Conservation (phyloP, 2,113 vertebrate species). For the Echinops telfairi region DNA sequence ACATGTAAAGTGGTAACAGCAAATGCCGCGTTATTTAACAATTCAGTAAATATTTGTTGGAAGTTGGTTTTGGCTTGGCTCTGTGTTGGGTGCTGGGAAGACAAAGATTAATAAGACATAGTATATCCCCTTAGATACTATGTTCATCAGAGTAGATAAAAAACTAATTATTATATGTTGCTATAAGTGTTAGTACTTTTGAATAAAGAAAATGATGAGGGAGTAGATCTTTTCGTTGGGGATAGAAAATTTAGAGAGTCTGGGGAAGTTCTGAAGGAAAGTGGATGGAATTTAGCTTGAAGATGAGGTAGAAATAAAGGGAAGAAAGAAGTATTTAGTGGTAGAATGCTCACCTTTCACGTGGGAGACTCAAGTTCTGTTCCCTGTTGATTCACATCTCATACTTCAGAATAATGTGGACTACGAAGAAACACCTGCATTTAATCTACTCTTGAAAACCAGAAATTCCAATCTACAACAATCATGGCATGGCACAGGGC, state of each 20-base stretch:
- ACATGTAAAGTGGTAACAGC: slow-evolving; percentile 40
- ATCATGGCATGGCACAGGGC: not conserved
- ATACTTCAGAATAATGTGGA: not conserved
- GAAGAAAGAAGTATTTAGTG: not conserved
- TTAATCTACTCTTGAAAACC: not conserved
- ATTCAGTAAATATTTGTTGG: slow-evolving; percentile 67
- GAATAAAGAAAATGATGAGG: slow-evolving; percentile 54
- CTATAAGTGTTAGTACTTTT: not conserved
- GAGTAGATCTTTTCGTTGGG: not conserved
- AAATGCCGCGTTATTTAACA: slow-evolving; percentile 74
- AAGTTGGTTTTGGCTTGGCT: not conserved
- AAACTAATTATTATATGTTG: not conserved
- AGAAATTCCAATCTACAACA: not conserved
- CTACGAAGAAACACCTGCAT: not conserved
- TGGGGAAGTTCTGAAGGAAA: slow-evolving; percentile 1
- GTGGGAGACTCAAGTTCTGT: not conserved
- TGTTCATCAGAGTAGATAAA: slow-evolving; percentile 15
- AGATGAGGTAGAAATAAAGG: slow-evolving; percentile 43
- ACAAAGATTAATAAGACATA: not conserved
- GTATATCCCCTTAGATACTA: not conserved
- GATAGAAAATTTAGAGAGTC: not conserved
- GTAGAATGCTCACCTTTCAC: not conserved
- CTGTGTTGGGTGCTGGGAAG: not conserved
- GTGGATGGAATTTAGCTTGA: not conserved
- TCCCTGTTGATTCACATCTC: not conserved